phyloP scores from a whole-genome alignment of 2,113 vertebrate genomes.

The Anoura caudifer region DNA sequence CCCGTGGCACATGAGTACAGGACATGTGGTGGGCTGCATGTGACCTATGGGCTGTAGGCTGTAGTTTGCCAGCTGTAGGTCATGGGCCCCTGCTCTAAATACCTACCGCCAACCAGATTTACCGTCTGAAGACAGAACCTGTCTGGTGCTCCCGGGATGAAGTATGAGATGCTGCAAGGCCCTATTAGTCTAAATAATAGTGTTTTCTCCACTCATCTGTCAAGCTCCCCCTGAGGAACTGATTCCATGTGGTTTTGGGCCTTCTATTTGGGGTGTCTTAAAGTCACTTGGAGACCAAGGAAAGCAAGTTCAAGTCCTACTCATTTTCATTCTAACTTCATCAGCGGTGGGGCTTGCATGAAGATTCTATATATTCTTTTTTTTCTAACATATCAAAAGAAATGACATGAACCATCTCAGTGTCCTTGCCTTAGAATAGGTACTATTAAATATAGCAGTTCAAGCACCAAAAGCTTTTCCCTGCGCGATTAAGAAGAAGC shows the following conservation, averaged over 20 bases:
- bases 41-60: not conserved
- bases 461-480: not conserved
- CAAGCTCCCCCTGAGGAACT: not conserved
- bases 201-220: not conserved
- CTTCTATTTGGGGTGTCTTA: not conserved
- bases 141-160: not conserved
- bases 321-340: not conserved
- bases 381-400: not conserved
- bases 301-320: not conserved
- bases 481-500: not conserved
- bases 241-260: not conserved
- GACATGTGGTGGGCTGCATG: not conserved
- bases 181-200: not conserved
- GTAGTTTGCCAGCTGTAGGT: not conserved
- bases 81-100: not conserved
- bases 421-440: constrained; percentile 3
- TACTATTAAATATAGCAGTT: not conserved
- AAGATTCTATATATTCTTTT: not conserved
- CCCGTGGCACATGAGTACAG: not conserved
- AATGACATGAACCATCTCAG: not conserved
- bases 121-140: not conserved
- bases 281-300: not conserved
- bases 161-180: not conserved
- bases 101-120: not conserved
- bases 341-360: not conserved